Percentiles rank a stretch among this genome's conserved stretches.
phyloP scores from a whole-genome alignment of 2,113 vertebrate genomes.

The Donacobius atricapilla region DNA sequence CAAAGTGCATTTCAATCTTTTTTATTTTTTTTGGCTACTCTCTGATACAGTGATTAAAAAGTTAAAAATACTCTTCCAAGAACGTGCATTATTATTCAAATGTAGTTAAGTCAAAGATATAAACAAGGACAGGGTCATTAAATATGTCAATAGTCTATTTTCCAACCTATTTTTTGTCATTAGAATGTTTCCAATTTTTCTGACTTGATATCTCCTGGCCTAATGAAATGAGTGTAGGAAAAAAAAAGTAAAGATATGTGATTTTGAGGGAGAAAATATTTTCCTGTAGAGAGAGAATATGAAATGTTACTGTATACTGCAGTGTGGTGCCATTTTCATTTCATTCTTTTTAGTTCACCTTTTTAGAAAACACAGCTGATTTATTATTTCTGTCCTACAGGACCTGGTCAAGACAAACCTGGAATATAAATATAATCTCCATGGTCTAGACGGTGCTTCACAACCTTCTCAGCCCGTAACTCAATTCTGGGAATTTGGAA shows the following conservation, averaged over 20 bases:
- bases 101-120: background rate
- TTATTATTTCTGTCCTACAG: conserved; percentile 21
- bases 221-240: background rate
- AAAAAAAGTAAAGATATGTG: background rate
- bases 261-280: background rate
- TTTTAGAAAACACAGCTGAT: conserved; percentile 7
- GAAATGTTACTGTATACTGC: background rate
- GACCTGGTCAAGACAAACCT: conserved; percentile 28
- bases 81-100: background rate
- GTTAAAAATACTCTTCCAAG: background rate
- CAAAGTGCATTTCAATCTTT: background rate
- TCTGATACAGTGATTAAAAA: background rate
- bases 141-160: background rate
- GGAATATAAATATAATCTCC: conserved; percentile 41
- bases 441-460: background rate
- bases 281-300: background rate
- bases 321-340: background rate
- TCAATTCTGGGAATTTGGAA: background rate
- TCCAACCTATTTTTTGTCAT: background rate
- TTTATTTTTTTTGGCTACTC: background rate
- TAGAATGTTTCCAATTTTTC: background rate
- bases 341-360: background rate
- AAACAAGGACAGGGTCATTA: background rate
- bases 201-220: background rate
- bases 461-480: background rate